Evolutionary conservation across 92 coral and sea anemone species (phyloP).

Genomic region (Heteractis magnifica): DNA sequence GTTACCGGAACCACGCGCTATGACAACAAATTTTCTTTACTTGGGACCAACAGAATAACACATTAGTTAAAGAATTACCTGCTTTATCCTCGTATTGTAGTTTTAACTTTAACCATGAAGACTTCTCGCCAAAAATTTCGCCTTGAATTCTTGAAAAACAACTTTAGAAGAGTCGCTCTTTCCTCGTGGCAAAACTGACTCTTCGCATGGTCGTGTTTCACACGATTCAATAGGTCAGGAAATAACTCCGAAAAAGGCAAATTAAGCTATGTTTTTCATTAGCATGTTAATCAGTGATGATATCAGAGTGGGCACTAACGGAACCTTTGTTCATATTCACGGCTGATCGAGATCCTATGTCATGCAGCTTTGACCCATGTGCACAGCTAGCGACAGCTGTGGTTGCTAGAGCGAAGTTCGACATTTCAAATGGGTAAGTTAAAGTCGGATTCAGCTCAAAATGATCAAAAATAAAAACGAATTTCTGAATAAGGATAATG

Average conservation of each 20-base stretch:
- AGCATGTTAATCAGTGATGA: not conserved
- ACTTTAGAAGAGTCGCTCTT: not conserved
- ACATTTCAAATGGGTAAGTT: too few relatives aligned
- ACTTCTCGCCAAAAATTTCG: not conserved
- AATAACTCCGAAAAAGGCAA: not conserved
- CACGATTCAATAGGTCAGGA: not conserved
- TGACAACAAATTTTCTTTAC: not conserved
- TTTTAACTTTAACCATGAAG: not conserved
- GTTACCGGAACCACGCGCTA: too few relatives aligned
- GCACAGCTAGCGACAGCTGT: too few relatives aligned
- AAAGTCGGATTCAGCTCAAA: too few relatives aligned
- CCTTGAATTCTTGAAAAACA: not conserved
- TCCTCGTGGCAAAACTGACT: not conserved
- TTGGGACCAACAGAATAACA: not conserved
- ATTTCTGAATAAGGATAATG: too few relatives aligned
- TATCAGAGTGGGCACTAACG: not conserved
- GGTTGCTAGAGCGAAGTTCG: too few relatives aligned
- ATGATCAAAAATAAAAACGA: too few relatives aligned
- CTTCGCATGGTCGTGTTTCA: not conserved
- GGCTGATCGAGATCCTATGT: not conserved
- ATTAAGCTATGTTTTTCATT: not conserved
- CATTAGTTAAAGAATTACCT: not conserved
- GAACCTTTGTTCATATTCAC: not conserved
- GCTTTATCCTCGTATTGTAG: not conserved
- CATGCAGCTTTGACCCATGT: not conserved